These are phyloP conservation scores for Lymantria dispar DNA, from an alignment of 2,888 invertebrate species.

Conservation along the genomic window DNA sequence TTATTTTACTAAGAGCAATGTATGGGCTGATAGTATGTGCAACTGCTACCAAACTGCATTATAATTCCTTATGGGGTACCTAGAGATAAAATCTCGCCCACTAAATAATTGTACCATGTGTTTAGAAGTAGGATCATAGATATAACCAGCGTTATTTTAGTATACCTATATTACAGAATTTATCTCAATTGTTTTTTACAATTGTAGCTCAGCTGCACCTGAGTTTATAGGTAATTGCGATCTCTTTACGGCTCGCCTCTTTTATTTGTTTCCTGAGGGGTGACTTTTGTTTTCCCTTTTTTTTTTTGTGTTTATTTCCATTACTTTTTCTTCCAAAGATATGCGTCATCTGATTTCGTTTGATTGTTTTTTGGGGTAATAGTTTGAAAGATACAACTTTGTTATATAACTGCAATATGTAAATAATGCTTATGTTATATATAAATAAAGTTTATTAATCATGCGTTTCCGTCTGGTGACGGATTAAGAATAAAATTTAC, in stretches of 20 bases:
- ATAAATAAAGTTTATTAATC: too few species aligned
- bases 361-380: background rate
- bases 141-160: background rate
- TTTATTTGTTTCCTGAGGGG: conserved; percentile 32
- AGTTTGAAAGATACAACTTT: background rate
- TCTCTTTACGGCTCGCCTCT: conserved; percentile 38
- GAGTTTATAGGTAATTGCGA: conserved; percentile 45
- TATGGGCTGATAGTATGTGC: too few species aligned
- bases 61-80: too few species aligned
- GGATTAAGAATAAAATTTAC: too few species aligned
- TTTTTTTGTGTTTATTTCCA: conserved; percentile 27
- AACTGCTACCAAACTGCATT: too few species aligned
- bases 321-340: conserved; percentile 11
- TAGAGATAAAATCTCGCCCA: too few species aligned
- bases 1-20: too few species aligned
- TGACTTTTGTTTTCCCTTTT: conserved; percentile 30
- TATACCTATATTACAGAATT: conserved; percentile 12
- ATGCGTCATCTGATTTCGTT: conserved; percentile 4
- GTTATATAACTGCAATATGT: too few species aligned
- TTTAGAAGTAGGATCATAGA: background rate
- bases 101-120: too few species aligned
- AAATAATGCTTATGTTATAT: too few species aligned
- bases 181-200: conserved; percentile 10
- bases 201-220: conserved; percentile 31
- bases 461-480: too few species aligned